phyloP scores from a whole-genome alignment of 2,113 vertebrate species.

The Illadopsis cleaveri region DNA sequence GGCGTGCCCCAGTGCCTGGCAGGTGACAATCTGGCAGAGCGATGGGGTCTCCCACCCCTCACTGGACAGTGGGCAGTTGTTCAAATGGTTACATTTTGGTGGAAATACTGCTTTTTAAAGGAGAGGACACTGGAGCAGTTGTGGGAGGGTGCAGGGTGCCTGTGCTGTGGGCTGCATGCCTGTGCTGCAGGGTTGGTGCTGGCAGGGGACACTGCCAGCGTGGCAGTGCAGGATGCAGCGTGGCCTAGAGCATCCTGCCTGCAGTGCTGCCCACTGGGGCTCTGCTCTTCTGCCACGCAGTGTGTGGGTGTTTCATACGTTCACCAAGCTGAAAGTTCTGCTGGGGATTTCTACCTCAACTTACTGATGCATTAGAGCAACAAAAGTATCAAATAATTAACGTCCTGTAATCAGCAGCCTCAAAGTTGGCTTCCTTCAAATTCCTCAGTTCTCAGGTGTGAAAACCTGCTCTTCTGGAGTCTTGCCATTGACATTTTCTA shows the following conservation, averaged over 20 bases:
- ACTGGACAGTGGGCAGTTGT: accelerated
- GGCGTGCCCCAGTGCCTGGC: accelerated
- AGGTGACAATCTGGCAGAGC: neutral
- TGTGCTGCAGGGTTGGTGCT: neutral
- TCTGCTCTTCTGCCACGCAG: neutral
- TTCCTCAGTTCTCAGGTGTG: neutral
- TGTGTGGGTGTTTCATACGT: accelerated
- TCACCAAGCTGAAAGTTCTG: neutral
- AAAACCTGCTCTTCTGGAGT: neutral
- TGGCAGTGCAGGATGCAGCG: accelerated
- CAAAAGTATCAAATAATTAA: neutral
- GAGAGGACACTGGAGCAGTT: accelerated
- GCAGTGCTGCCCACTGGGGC: accelerated
- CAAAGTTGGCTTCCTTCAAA: neutral
- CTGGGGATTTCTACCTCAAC: neutral
- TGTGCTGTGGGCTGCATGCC: accelerated
- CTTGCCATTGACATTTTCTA: neutral
- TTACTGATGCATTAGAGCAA: neutral
- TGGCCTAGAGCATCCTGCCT: neutral
- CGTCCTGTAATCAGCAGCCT: neutral
- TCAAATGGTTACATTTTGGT: neutral
- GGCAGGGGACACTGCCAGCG: neutral
- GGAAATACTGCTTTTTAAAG: neutral
- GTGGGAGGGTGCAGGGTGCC: neutral
- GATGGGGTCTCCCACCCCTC: accelerated